Conservation (phyloP, 2,888 invertebrate genomes). For the Parascotia fuliginaria region DNA sequence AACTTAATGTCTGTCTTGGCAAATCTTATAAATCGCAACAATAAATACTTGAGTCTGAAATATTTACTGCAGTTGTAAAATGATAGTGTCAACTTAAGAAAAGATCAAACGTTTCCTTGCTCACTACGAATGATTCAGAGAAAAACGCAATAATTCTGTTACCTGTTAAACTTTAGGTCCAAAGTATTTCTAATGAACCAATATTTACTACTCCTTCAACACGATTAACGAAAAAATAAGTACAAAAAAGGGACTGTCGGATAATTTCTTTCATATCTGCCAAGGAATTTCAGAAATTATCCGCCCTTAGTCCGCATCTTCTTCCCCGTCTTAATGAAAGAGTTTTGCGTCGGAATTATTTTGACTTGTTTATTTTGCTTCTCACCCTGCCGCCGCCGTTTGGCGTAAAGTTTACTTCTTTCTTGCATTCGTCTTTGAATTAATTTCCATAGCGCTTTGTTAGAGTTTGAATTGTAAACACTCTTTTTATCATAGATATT, state of each 20-base stretch:
- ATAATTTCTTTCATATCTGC: constrained; percentile 48
- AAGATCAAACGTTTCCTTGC: no score
- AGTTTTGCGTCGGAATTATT: constrained; percentile 71
- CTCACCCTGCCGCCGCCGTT: constrained; percentile 49
- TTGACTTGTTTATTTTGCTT: constrained; percentile 67
- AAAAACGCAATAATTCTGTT: no score
- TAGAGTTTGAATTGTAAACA: constrained; percentile 20
- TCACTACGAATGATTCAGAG: no score
- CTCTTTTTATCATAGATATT: constrained; percentile 1
- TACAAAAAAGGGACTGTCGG: constrained; percentile 8
- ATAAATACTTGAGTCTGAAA: constrained; percentile 3
- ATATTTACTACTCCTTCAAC: neutral
- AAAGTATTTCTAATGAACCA: neutral
- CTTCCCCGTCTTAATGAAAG: constrained; percentile 73
- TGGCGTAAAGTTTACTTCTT: constrained; percentile 20
- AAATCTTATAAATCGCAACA: constrained; percentile 21
- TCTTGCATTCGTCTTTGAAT: constrained; percentile 36
- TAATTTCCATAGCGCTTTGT: constrained; percentile 38
- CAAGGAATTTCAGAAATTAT: constrained; percentile 61
- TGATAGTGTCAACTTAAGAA: no score
- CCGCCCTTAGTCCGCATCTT: constrained; percentile 63
- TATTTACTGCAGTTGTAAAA: neutral
- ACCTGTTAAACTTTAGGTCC: no score
- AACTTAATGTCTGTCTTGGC: constrained; percentile 27
- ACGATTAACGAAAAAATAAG: neutral